Base-by-base conservation (phyloP, 2,888 invertebrate genomes). In the Macaria liturata region DNA sequence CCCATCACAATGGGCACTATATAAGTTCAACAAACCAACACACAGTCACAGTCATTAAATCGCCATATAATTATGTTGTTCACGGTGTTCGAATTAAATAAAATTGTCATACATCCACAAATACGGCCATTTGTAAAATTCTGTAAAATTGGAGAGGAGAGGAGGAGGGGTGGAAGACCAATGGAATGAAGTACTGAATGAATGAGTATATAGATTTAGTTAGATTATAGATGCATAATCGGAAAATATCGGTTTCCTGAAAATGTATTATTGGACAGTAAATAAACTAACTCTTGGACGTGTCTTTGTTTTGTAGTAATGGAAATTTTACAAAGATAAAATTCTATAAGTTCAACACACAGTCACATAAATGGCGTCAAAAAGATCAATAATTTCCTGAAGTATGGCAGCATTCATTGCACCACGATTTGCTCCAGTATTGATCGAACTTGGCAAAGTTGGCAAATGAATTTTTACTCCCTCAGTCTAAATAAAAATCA, bases 371-470 rank as follows among this genome's bases (percentile, higher is more conserved):
- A 37, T 6, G 4, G 4, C 34, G 34, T 37, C 34, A 7, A 45
- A 52, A 3, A 40, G 48, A 59, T 59, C 55, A 59, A 55, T 59
- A 59, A 3, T 30, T 34, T 49, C 42, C 45, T 32, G 3, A 4
- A 3, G 7, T 56, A 64, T 68, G 67, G 67, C 67, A 68, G 67
- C 66, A 66, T 63, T 64, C 61, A 67, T 52, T 68, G 67, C 67
- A 57, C 64, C 65, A 63, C 45, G 57, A 44, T 53, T 53, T 46
- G 30, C 45, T 37, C 34, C 47, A 42, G 78, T 88, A 88, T 88
- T 87, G 88, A 88, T 88, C 87, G 81, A 8, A 43, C 63, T 68
- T 64, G 62, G 65, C 42, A 8, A 75, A 75, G 76, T 42, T n/a
- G 1, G 40, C 42, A 8, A 75, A 75, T 76, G 70, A 71, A 71